Conservation (phyloP, 2,113 vertebrate genomes). For the Anolis carolinensis region DNA sequence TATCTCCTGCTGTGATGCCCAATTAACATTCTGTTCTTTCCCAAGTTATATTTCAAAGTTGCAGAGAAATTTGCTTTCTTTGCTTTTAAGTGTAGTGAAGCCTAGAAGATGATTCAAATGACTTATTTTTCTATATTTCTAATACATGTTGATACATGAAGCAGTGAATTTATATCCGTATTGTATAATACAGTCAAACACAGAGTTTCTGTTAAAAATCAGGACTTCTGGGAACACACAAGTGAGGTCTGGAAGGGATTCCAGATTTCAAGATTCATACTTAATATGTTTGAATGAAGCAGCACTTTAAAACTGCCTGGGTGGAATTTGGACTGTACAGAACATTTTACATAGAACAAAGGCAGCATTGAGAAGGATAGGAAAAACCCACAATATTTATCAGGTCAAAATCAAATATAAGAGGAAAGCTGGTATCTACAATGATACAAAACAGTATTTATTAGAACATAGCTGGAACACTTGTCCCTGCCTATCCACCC, state of each 20-base stretch:
- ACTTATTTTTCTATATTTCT: background rate
- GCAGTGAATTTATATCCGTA: background rate
- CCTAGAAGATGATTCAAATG: background rate
- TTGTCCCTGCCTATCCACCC: background rate
- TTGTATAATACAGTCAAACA: background rate
- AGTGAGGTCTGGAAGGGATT: background rate
- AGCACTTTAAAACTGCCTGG: background rate
- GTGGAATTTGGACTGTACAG: background rate
- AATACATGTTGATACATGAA: background rate
- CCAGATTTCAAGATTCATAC: background rate
- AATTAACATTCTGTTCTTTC: slow-evolving; percentile 12
- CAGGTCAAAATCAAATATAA: background rate
- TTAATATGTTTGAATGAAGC: background rate
- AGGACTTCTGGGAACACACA: background rate
- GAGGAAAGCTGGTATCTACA: background rate
- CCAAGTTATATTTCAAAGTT: slow-evolving; percentile 9
- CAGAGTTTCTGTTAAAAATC: background rate
- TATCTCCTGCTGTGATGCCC: slow-evolving; percentile 2
- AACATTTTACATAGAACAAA: background rate
- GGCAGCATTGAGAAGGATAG: background rate
- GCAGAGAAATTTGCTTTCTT: background rate
- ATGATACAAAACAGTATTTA: background rate
- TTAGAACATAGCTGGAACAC: background rate
- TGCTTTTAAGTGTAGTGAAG: background rate
- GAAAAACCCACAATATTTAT: background rate